phyloP scores from a whole-genome alignment of 2,113 vertebrate species.

The Chionis minor region DNA sequence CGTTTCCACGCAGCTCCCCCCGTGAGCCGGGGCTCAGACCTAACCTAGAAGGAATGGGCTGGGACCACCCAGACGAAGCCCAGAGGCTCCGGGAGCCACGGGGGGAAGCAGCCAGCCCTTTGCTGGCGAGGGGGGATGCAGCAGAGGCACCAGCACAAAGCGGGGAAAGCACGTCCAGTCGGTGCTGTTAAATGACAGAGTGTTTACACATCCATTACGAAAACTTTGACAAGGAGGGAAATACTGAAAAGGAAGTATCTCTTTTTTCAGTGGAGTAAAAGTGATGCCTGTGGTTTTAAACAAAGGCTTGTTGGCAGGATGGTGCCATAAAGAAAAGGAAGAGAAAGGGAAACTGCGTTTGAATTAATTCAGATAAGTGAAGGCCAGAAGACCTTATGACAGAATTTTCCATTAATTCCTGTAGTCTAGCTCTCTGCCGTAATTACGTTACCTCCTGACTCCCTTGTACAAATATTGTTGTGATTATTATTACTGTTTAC shows the following conservation, averaged over 20 bases:
- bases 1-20: background rate
- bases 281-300: conserved; percentile 34
- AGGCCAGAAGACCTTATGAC: conserved; percentile 1
- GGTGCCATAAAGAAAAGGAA: conserved; percentile 33
- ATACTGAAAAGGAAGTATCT: background rate
- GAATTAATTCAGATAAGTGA: conserved; percentile 35
- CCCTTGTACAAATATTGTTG: background rate
- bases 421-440: background rate
- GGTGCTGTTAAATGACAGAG: background rate
- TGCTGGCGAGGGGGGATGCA: rapidly evolving
- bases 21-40: background rate
- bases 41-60: background rate
- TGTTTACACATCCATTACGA: background rate
- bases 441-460: background rate
- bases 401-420: conserved; percentile 26
- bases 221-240: background rate
- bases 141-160: background rate
- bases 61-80: background rate
- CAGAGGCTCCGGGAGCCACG: background rate
- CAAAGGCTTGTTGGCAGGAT: conserved; percentile 7
- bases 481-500: background rate
- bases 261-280: conserved; percentile 12
- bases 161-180: background rate
- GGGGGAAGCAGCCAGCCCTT: background rate
- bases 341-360: conserved; percentile 37